These are phyloP conservation scores for Tarsius wallacei DNA, from an alignment of 2,797 vertebrate genomes.

Conservation along the genomic window DNA sequence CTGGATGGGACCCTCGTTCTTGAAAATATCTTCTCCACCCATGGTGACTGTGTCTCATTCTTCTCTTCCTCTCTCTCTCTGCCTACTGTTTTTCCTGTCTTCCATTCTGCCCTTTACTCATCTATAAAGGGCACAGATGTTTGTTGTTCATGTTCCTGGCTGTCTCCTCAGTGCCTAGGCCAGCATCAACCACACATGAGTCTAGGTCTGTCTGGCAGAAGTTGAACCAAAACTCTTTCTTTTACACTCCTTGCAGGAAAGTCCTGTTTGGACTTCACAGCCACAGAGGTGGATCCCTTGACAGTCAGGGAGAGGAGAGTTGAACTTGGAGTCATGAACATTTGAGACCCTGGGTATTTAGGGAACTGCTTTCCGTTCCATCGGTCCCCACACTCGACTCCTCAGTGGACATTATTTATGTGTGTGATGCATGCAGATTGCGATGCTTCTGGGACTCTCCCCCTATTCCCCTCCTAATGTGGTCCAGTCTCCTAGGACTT, in stretches of 20 bases:
- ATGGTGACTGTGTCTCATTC: rapidly evolving
- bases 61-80: not conserved
- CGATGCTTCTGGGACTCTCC: not conserved
- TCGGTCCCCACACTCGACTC: not conserved
- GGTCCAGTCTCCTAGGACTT: not conserved
- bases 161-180: not conserved
- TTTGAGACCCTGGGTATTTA: not conserved
- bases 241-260: not conserved
- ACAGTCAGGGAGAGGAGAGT: not conserved
- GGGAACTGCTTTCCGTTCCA: not conserved
- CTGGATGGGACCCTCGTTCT: too few species aligned
- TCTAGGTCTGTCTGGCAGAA: not conserved
- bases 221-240: not conserved
- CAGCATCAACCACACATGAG: not conserved
- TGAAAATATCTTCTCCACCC: not conserved
- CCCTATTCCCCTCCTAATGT: not conserved
- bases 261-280: not conserved
- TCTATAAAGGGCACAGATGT: not conserved
- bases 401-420: rapidly evolving
- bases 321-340: not conserved
- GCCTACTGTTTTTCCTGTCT: not conserved
- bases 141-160: not conserved
- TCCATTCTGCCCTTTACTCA: not conserved
- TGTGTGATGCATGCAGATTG: not conserved
- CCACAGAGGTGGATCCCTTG: not conserved